Base-by-base conservation (phyloP, 2,888 invertebrate species). In the Agonum fuliginosum region DNA sequence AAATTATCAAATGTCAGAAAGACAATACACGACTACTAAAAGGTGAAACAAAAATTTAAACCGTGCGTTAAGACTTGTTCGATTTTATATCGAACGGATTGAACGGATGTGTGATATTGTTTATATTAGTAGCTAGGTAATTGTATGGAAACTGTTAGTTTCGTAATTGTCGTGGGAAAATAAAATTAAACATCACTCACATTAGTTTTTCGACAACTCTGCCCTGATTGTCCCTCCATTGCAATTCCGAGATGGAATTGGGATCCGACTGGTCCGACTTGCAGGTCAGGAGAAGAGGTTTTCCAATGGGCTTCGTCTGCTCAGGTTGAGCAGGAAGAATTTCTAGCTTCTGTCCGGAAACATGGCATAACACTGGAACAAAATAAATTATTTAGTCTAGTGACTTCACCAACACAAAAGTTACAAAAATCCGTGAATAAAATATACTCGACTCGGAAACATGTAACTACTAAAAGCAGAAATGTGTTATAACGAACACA, bases 201-300 rank as follows among this genome's bases (percentile, higher is more conserved):
- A 89, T 88, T 81, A 90, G 90, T 80, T 90, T 90, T 81, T 92
- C 91, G 83, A 95, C 94, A 78, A 91, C 90, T 80, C 90, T 89
- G 83, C 93, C 91, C 79, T 89, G 88, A 54, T 93, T 92, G 85
- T 95, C 95, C 80, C 91, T 90, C 96, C 96, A 96, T 84, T 93
- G 92, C 51, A 95, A 90, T 83, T 94, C 91, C 27, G 91, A 90
- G 73, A 95, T 91, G 41, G 94, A 88, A 4, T 88, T 87, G 1
- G 91, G 89, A 82, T 95, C 91, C 0, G 91, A 90, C 0, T 93
- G 94, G 69, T 90, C 90, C 2, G 94, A 93, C 81, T 91, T 91
- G 85, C 96, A 96, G 3, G 95, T 95, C 80, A 96, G 88, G 67
- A 95, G 91, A 77, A 95, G 89, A 43, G 92, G 91, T 83, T 92